A percentile compares a stretch with the other conserved stretches of the same genome.
Conservation (phyloP, 2,797 vertebrate species). For the Malurus leucopterus region DNA sequence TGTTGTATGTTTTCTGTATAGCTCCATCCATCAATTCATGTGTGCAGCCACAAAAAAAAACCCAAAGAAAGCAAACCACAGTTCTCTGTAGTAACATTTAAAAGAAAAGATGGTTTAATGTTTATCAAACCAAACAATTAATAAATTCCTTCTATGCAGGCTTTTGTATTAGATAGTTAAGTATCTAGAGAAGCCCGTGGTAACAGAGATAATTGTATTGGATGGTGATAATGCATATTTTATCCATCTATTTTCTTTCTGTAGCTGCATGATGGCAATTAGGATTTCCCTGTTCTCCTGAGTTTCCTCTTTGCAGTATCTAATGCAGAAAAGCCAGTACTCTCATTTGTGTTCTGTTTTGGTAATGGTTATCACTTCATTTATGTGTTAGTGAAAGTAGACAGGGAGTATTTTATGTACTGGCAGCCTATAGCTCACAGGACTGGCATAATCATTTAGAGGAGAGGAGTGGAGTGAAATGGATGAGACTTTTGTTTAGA, state of each 20-base stretch:
- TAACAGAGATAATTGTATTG: not conserved
- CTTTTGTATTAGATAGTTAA: not conserved
- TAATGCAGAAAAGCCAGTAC: not conserved
- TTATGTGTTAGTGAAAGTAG: slow-evolving; percentile 20
- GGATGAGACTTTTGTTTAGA: slow-evolving; percentile 41
- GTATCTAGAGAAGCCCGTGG: not conserved
- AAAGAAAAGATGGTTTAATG: not conserved
- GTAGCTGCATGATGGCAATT: not conserved
- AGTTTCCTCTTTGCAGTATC: not conserved
- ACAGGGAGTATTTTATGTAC: not conserved
- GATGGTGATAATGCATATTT: not conserved
- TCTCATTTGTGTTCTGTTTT: not conserved
- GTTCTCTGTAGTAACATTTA: not conserved
- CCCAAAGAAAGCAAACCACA: not conserved
- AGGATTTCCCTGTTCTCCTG: not conserved
- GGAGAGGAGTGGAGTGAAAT: not conserved
- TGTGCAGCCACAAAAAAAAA: not conserved
- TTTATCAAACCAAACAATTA: not conserved
- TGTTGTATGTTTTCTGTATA: not conserved
- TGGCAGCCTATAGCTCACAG: not conserved
- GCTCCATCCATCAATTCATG: not conserved
- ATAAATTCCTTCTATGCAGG: not conserved
- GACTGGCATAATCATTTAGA: not conserved
- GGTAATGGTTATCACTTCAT: not conserved
- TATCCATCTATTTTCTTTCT: not conserved